Conservation (phyloP, 1,140 invertebrate species). For the Radopholus similis region DNA sequence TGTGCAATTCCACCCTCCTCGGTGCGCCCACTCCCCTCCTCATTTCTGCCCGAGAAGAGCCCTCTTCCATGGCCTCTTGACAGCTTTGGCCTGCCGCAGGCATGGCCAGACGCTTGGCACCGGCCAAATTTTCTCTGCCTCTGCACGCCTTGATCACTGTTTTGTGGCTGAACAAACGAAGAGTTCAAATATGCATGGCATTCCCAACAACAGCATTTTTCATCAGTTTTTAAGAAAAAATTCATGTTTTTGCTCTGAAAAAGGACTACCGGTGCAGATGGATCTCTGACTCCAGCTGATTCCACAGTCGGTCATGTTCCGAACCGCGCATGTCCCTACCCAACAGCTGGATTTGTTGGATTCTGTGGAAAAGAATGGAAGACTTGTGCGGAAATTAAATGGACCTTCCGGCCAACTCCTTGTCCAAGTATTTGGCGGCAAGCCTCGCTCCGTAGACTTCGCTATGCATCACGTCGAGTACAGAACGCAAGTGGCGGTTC, state of each 20-base stretch:
- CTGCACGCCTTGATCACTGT: conserved; percentile 47
- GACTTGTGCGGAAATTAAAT: conserved; percentile 34
- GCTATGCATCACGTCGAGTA: conserved; percentile 71
- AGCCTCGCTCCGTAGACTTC: conserved; percentile 78
- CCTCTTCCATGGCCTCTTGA: neutral
- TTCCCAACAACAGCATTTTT: no score
- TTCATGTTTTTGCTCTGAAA: conserved; percentile 71
- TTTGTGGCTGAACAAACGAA: conserved; percentile 46
- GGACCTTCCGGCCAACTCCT: conserved; percentile 74
- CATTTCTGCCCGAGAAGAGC: neutral
- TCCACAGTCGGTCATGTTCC: conserved; percentile 78
- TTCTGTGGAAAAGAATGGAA: conserved; percentile 64
- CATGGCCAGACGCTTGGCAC: neutral
- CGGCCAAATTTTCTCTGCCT: conserved; percentile 18
- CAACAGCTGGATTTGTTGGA: conserved; percentile 80
- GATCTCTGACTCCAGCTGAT: conserved; percentile 79
- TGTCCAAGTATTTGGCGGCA: conserved; percentile 79
- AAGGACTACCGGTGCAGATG: conserved; percentile 75
- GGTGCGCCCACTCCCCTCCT: conserved; percentile 19
- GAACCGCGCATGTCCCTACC: conserved; percentile 68
- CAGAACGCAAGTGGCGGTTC: conserved; percentile 70
- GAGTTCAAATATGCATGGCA: conserved; percentile 55
- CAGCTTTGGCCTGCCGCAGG: neutral
- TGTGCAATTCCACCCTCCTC: conserved; percentile 42
- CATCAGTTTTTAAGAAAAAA: no score